These are phyloP conservation scores for Chloroclystis v-ata DNA, from an alignment of 2,888 invertebrate genomes.

Conservation along the genomic window DNA sequence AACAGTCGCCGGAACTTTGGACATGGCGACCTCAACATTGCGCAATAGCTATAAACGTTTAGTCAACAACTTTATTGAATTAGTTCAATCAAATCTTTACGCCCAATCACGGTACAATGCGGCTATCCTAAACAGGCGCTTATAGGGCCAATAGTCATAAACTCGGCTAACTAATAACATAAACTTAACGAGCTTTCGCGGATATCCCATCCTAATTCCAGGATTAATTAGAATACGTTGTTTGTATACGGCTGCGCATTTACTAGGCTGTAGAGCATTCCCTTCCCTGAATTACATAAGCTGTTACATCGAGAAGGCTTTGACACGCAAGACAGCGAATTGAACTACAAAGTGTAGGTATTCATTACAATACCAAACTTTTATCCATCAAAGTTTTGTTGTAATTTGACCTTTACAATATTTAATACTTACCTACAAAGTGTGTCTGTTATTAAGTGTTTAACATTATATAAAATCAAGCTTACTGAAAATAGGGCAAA, in stretches of 20 bases:
- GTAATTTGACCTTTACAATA: background rate
- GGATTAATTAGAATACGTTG: slow-evolving; percentile 25
- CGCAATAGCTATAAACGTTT: slow-evolving; percentile 1
- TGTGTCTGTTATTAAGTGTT: no score
- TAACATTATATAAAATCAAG: no score
- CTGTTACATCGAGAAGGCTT: background rate
- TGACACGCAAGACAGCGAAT: background rate
- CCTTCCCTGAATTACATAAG: background rate
- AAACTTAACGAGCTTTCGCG: slow-evolving; percentile 26
- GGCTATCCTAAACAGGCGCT: slow-evolving; percentile 28
- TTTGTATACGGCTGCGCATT: slow-evolving; percentile 13
- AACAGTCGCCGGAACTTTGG: no score
- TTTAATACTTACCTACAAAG: no score
- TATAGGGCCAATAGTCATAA: slow-evolving; percentile 32
- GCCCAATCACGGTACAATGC: no score
- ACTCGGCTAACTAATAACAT: slow-evolving; percentile 28
- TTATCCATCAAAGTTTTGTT: background rate
- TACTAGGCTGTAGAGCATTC: background rate
- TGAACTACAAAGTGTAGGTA: background rate
- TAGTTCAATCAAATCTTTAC: slow-evolving; percentile 34
- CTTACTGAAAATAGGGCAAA: no score
- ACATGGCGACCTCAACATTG: no score
- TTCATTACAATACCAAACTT: background rate
- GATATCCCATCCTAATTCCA: slow-evolving; percentile 23
- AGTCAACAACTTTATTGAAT: slow-evolving; percentile 32